Base-by-base conservation (phyloP, 2,797 vertebrate species). In the Pelobates cultripes region DNA sequence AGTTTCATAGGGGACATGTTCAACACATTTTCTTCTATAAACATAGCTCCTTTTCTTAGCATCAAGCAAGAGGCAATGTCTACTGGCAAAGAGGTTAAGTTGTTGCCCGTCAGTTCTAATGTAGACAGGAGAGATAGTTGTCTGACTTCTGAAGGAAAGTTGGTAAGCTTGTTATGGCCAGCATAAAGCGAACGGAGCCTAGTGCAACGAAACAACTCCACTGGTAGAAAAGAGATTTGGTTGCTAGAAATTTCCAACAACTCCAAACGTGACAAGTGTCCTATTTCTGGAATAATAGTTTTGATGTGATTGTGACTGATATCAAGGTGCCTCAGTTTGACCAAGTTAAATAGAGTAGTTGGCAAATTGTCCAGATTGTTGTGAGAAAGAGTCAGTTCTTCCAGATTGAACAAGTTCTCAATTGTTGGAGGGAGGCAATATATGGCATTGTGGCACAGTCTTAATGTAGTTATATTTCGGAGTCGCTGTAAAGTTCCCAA, bases 31-130 rank as follows among this genome's bases (percentile, higher is more conserved):
- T 89, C 90, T 69, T 95, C 95, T 71, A 91, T 92, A 9, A 92
- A 84, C 10, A 96, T 88, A 4, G 93, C 92, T 0, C 89, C 90
- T 74, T 92, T 91, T 63, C 85, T 83, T 42, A 96, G 87, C 45
- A 90, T 88, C 2, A 82, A 43, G 79, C 94, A 95, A 82, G 76
- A 80, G 73, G 87, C 89, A 70, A 96, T 77, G 53, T 94, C 93
- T 4, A 79, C 75, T 0, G 95, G 93, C 28, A 96, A 90, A 9
- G 90, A 87, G 78, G 91, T 89, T 71, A 95, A 86, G 78, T 87
- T 89, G 86, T 96, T 96, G 4, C 90, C 88, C n/a, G 90, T 90
- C 64, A 96, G 75, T 70, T 95, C 92, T 86, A 95, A 87, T 75
- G 78, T 90, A 17, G 84, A 88, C 63, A 96, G 86, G 42, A 89